Evolutionary conservation across 2,797 vertebrate species (phyloP).

Genomic region (Gorsachius magnificus): DNA sequence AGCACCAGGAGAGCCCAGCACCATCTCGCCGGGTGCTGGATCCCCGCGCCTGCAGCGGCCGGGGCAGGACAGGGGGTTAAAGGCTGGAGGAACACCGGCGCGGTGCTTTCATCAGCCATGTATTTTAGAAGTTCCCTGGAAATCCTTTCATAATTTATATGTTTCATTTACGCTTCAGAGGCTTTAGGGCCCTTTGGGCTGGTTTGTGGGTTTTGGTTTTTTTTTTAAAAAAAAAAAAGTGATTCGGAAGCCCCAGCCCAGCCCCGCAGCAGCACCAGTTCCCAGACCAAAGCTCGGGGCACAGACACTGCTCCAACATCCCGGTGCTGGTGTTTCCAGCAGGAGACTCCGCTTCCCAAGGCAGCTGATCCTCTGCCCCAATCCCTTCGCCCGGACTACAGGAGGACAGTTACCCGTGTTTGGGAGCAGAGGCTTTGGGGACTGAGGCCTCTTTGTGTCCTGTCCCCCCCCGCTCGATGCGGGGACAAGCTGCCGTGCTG

Average conservation of each 20-base stretch:
- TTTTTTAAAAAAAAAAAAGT: not conserved
- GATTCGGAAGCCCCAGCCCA: not conserved
- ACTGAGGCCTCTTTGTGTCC: rapidly evolving
- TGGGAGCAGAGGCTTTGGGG: not conserved
- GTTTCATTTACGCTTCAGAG: not conserved
- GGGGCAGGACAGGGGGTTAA: not conserved
- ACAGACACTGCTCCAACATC: not conserved
- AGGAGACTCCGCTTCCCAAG: not conserved
- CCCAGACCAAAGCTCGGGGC: not conserved
- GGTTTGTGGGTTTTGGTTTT: not conserved
- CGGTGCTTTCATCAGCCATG: not conserved
- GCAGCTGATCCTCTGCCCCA: not conserved
- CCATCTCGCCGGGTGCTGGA: not conserved
- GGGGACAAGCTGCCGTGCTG: not conserved
- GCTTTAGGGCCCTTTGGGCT: not conserved
- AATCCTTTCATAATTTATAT: not conserved
- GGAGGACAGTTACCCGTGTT: rapidly evolving
- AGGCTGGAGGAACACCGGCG: not conserved
- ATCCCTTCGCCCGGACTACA: not conserved
- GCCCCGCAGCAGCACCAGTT: not conserved
- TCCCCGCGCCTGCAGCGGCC: rapidly evolving
- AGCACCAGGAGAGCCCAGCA: not conserved
- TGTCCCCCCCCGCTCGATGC: rapidly evolving
- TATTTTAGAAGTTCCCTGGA: not conserved
- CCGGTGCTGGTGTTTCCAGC: not conserved